Percentiles rank a stretch among this genome's conserved stretches.
phyloP scores from a whole-genome alignment of 2,797 vertebrate genomes.

The Galago senegalensis region DNA sequence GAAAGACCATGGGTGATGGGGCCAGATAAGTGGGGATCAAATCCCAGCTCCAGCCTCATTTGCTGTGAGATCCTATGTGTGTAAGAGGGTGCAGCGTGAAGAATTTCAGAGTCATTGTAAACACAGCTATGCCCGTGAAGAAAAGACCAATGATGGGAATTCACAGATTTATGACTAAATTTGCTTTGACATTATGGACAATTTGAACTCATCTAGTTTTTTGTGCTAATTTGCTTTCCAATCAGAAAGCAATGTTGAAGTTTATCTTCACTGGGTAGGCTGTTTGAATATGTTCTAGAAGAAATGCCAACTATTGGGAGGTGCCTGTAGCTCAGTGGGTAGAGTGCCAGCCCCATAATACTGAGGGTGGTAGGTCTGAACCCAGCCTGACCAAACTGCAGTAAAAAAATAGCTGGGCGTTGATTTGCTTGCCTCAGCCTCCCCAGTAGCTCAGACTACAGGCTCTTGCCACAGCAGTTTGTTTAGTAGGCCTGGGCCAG shows the following conservation, averaged over 20 bases:
- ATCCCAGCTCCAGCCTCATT: not conserved
- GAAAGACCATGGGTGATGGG: not conserved
- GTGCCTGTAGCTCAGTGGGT: too few relatives aligned
- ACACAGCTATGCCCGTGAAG: not conserved
- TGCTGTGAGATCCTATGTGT: not conserved
- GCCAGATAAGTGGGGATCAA: not conserved
- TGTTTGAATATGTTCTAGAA: constrained; percentile 39
- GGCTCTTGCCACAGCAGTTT: not conserved
- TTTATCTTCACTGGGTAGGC: not conserved
- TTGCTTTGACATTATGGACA: constrained; percentile 16
- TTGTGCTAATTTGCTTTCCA: not conserved
- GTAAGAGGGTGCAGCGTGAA: not conserved
- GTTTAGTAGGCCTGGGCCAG: not conserved
- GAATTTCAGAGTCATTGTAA: not conserved
- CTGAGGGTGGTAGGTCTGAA: too few relatives aligned
- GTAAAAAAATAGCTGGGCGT: too few relatives aligned
- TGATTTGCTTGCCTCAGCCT: too few relatives aligned
- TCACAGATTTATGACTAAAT: not conserved
- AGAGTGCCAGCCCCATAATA: too few relatives aligned
- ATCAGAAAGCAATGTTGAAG: not conserved
- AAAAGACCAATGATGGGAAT: not conserved
- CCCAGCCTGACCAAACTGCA: too few relatives aligned
- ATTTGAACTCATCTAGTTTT: not conserved
- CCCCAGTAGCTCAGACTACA: too few relatives aligned
- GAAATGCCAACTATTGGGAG: not conserved